A percentile compares a stretch with the other conserved stretches of the same genome.
Evolutionary conservation across 1,140 invertebrate species (phyloP).

Genomic region (Plodia interpunctella): DNA sequence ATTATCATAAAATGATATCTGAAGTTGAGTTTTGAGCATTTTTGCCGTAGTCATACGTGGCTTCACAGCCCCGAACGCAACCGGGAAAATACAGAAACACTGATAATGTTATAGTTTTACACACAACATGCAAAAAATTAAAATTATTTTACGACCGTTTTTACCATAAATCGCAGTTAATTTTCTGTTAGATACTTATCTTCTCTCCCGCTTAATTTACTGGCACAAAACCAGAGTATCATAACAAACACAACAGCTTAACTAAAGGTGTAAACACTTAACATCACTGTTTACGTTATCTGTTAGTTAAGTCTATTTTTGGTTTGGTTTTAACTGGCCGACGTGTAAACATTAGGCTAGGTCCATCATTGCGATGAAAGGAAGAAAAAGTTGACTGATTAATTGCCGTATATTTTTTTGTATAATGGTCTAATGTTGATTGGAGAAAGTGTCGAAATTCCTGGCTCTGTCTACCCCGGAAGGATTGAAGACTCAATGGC

Average conservation of each 20-base stretch:
- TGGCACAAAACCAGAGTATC: background rate
- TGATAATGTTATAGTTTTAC: no score
- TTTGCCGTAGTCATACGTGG: no score
- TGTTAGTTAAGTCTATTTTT: constrained; percentile 4
- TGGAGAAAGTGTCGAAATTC: background rate
- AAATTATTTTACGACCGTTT: background rate
- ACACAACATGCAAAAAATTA: background rate
- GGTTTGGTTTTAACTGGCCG: constrained; percentile 1
- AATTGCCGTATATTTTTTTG: no score
- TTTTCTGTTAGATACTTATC: background rate
- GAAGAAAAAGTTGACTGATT: background rate
- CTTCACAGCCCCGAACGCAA: no score
- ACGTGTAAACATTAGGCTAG: constrained; percentile 1
- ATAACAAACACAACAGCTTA: background rate
- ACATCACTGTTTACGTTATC: background rate
- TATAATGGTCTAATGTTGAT: background rate
- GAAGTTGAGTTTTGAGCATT: no score
- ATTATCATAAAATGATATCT: no score
- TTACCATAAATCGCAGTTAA: background rate
- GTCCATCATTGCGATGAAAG: background rate
- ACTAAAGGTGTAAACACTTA: constrained; percentile 3
- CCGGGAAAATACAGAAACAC: no score
- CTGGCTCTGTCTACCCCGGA: no score
- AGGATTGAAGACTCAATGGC: no score
- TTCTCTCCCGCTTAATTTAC: constrained; percentile 2